phyloP scores from a whole-genome alignment of 64 coral and sea anemone genomes.

The Montipora sp. region DNA sequence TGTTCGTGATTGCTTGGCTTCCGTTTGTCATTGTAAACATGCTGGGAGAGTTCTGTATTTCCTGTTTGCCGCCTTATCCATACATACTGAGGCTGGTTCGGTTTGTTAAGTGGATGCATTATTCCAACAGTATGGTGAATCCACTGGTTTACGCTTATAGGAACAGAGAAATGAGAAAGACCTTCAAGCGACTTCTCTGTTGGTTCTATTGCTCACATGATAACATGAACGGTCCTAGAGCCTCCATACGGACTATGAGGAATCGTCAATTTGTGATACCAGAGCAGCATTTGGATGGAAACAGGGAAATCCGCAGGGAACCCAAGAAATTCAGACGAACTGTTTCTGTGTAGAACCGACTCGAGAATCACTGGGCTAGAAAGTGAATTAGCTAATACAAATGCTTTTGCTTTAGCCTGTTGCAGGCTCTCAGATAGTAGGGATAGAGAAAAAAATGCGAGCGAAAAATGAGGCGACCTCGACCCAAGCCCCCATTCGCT shows the following conservation, averaged over 20 bases:
- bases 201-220: neutral
- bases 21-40: slow-evolving; percentile 79
- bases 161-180: slow-evolving; percentile 82
- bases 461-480: too few species aligned
- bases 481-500: too few species aligned
- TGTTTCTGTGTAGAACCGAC: neutral
- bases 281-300: neutral
- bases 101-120: slow-evolving; percentile 98
- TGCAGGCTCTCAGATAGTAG: too few species aligned
- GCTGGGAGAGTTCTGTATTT: slow-evolving; percentile 58
- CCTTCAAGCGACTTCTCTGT: slow-evolving; percentile 52
- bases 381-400: neutral
- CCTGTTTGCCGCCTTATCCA: slow-evolving; percentile 48
- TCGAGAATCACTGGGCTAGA: neutral
- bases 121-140: slow-evolving; percentile 90
- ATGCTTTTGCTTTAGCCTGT: too few species aligned
- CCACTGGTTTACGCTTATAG: slow-evolving; percentile 84
- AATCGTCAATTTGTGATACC: neutral
- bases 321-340: neutral
- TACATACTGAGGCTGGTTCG: slow-evolving; percentile 59
- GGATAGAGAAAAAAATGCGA: too few species aligned
- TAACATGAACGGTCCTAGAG: neutral
- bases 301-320: neutral
- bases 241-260: neutral
- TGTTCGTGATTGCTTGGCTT: slow-evolving; percentile 81